Evolutionary conservation across 2,888 invertebrate genomes (phyloP).

Genomic region (Cephonodes hylas): DNA sequence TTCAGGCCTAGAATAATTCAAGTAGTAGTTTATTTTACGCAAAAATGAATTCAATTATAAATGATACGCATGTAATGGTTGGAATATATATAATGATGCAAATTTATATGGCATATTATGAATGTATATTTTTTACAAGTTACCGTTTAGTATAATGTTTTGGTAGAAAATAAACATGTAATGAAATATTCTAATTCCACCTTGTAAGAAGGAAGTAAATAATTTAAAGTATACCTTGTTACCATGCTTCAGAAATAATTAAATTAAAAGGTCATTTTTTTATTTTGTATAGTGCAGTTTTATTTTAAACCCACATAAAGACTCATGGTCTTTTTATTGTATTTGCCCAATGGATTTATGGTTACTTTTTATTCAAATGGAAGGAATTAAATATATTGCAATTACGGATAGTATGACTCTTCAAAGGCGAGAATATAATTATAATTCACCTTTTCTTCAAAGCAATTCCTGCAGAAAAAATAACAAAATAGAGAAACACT

Average conservation of each 20-base stretch:
- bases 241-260: constrained; percentile 76
- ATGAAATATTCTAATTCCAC: constrained; percentile 74
- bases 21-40: constrained; percentile 65
- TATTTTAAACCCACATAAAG: constrained; percentile 32
- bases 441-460: too few species aligned
- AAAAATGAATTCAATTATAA: constrained; percentile 65
- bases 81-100: constrained; percentile 58
- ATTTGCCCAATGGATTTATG: not conserved
- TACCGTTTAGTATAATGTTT: constrained; percentile 77
- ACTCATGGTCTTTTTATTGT: not conserved
- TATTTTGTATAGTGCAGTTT: constrained; percentile 72
- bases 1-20: constrained; percentile 69
- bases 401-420: too few species aligned
- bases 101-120: constrained; percentile 67
- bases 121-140: constrained; percentile 80
- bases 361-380: too few species aligned
- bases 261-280: constrained; percentile 80
- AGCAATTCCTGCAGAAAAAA: too few species aligned
- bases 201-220: constrained; percentile 58
- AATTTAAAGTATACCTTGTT: constrained; percentile 78
- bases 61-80: constrained; percentile 58
- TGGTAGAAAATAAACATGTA: constrained; percentile 71
- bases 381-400: too few species aligned
- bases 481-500: too few species aligned
- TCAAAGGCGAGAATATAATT: too few species aligned